Percentiles rank a stretch among this genome's conserved stretches.
These are phyloP conservation scores for Sphinx pinastri DNA, from an alignment of 2,888 invertebrate genomes.

Conservation along the genomic window DNA sequence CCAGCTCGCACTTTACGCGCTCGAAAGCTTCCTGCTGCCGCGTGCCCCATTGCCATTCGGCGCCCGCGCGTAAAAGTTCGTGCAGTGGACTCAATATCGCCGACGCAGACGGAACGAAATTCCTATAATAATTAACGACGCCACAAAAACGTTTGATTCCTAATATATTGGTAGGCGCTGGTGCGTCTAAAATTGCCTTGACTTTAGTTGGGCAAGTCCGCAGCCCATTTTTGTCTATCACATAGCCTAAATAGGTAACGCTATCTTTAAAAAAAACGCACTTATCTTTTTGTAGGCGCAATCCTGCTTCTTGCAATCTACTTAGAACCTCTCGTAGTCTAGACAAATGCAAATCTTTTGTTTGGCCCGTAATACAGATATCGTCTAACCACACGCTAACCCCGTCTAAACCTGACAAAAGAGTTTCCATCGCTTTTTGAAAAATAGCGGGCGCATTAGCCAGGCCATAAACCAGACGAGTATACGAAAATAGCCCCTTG, in stretches of 20 bases:
- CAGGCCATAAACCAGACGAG: slow-evolving; percentile 46
- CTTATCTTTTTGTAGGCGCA: neutral
- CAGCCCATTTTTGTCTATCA: too few relatives aligned
- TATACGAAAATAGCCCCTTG: slow-evolving; percentile 45
- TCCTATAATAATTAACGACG: slow-evolving; percentile 43
- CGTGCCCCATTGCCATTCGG: slow-evolving; percentile 31
- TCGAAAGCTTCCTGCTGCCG: slow-evolving; percentile 28
- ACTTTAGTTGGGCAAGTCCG: slow-evolving; percentile 35
- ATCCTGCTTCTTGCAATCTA: slow-evolving; percentile 34
- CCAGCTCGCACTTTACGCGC: slow-evolving; percentile 30
- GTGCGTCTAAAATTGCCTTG: slow-evolving; percentile 38
- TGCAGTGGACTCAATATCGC: slow-evolving; percentile 37
- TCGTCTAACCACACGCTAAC: slow-evolving; percentile 43
- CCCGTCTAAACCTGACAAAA: slow-evolving; percentile 39
- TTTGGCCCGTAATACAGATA: slow-evolving; percentile 36
- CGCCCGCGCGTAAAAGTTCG: slow-evolving; percentile 29
- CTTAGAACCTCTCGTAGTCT: slow-evolving; percentile 35
- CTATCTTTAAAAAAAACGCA: too few relatives aligned
- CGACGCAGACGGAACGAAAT: slow-evolving; percentile 42
- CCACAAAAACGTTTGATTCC: slow-evolving; percentile 43
- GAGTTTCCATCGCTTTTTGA: slow-evolving; percentile 41
- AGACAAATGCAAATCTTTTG: slow-evolving; percentile 26
- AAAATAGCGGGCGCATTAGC: slow-evolving; percentile 42
- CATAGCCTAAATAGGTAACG: too few relatives aligned
- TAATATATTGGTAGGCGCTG: slow-evolving; percentile 34